Conservation (phyloP, 2,888 invertebrate genomes). For the Hirtodrosophila confusa region DNA sequence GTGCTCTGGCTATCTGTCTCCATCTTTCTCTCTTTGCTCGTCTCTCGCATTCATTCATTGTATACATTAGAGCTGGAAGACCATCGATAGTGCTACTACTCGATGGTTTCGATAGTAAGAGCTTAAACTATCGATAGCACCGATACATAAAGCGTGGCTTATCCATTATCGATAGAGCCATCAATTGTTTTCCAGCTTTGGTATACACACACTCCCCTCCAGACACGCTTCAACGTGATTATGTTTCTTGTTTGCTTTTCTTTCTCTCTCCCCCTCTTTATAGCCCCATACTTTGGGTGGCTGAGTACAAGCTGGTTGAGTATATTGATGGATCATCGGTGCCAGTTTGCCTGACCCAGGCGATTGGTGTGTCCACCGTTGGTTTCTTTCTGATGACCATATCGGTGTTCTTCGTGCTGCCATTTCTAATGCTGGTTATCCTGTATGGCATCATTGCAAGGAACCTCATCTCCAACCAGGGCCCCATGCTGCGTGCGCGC, state of each 20-base stretch:
- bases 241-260: conserved; percentile 55
- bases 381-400: conserved; percentile 92
- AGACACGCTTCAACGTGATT: conserved; percentile 47
- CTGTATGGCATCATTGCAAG: conserved; percentile 93
- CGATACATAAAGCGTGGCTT: no score
- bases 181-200: neutral
- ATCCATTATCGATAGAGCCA: no score
- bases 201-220: no score
- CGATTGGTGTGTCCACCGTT: conserved; percentile 90
- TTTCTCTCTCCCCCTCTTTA: conserved; percentile 67
- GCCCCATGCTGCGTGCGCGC: conserved; percentile 87
- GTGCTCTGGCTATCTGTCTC: conserved; percentile 6
- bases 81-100: no score
- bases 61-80: conserved; percentile 3
- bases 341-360: conserved; percentile 91
- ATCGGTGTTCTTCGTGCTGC: conserved; percentile 91
- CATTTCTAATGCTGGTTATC: conserved; percentile 90
- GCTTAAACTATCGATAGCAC: no score
- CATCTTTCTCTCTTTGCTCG: conserved; percentile 13
- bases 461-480: conserved; percentile 89
- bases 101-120: no score
- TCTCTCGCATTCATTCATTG: conserved; percentile 19
- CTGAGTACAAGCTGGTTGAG: conserved; percentile 89
- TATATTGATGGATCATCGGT: conserved; percentile 89
- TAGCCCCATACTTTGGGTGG: conserved; percentile 92